Conservation (phyloP, 2,888 invertebrate species). For the Kuschelorhynchus macadamiae region DNA sequence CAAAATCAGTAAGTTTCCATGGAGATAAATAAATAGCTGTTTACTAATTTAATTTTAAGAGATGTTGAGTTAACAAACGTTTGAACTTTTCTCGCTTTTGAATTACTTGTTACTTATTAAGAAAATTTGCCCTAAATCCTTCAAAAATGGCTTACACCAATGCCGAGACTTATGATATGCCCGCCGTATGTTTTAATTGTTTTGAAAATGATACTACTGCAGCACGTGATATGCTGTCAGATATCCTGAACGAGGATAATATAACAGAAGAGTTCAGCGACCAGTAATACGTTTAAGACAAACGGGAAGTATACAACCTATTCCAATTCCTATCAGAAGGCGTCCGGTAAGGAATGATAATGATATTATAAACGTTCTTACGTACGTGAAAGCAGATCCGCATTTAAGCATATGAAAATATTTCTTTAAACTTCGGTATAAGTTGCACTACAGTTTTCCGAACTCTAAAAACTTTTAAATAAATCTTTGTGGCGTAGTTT, state of each 20-base stretch:
- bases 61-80: no score
- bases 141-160: slow-evolving; percentile 20
- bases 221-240: slow-evolving; percentile 18
- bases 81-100: background rate
- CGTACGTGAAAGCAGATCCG: no score
- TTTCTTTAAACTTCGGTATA: no score
- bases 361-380: slow-evolving; percentile 25
- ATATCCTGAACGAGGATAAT: slow-evolving; percentile 16
- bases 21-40: background rate
- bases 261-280: slow-evolving; percentile 19
- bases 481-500: slow-evolving; percentile 1
- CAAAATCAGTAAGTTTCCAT: background rate
- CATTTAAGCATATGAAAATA: no score
- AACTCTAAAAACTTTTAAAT: slow-evolving; percentile 20
- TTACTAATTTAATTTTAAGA: no score
- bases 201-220: slow-evolving; percentile 21
- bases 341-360: slow-evolving; percentile 13
- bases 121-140: slow-evolving; percentile 4
- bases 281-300: slow-evolving; percentile 18
- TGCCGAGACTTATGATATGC: slow-evolving; percentile 22
- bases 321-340: slow-evolving; percentile 21
- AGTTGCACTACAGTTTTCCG: no score
- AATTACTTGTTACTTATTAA: background rate
- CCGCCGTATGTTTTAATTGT: slow-evolving; percentile 13
- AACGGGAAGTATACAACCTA: slow-evolving; percentile 18